phyloP scores from a whole-genome alignment of 2,888 invertebrate genomes.

The Drosophila emarginata region DNA sequence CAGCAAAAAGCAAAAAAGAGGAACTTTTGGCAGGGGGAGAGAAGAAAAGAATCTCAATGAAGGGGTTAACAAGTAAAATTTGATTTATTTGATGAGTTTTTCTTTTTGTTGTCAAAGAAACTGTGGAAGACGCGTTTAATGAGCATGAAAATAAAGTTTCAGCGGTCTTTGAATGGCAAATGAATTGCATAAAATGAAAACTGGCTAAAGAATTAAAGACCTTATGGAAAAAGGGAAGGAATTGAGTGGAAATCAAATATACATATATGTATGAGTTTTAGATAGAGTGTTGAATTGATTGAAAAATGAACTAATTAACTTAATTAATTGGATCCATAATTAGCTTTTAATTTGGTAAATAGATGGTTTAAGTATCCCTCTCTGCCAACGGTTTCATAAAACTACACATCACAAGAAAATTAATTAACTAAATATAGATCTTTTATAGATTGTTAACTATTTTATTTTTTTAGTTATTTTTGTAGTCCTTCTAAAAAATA shows the following conservation, averaged over 20 bases:
- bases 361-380: too few species aligned
- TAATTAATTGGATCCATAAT: too few species aligned
- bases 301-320: too few species aligned
- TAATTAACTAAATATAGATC: too few species aligned
- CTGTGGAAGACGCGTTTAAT: slow-evolving; percentile 55
- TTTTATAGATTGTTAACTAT: too few species aligned
- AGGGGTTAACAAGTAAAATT: slow-evolving; percentile 75
- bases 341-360: too few species aligned
- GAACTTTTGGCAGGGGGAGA: not conserved
- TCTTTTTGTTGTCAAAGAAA: slow-evolving; percentile 39
- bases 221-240: slow-evolving; percentile 22
- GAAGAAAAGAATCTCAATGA: slow-evolving; percentile 69
- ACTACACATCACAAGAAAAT: too few species aligned
- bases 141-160: slow-evolving; percentile 61
- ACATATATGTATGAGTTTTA: not conserved
- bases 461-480: too few species aligned
- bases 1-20: not conserved
- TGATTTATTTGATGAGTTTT: slow-evolving; percentile 76
- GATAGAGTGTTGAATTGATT: too few species aligned
- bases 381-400: too few species aligned
- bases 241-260: not conserved
- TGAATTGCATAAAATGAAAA: slow-evolving; percentile 10
- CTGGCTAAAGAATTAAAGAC: slow-evolving; percentile 13
- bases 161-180: slow-evolving; percentile 30
- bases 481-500: too few species aligned